Evolutionary conservation across 1,140 invertebrate species (phyloP).

Genomic region (Drosophila simulans): DNA sequence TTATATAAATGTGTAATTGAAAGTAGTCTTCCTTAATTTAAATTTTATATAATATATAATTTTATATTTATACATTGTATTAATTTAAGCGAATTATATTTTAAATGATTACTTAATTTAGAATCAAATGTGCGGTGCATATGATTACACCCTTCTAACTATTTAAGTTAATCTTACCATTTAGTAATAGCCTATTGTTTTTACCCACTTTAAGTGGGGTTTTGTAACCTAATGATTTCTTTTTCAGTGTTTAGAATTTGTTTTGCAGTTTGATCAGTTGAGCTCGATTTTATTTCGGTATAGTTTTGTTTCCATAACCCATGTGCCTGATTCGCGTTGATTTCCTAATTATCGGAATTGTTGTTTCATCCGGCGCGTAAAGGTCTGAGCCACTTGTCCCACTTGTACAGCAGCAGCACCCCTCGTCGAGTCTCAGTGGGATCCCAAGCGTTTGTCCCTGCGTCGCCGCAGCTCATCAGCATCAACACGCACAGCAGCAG

Average conservation of each 20-base stretch:
- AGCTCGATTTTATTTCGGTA: constrained; percentile 49
- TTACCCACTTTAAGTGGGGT: constrained; percentile 1
- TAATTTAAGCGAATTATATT: neutral
- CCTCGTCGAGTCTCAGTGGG: constrained; percentile 85
- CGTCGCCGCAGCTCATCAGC: constrained; percentile 81
- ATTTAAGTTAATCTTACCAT: constrained; percentile 6
- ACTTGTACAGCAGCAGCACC: constrained; percentile 84
- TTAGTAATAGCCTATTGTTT: neutral
- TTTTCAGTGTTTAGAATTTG: constrained; percentile 42
- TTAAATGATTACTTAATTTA: neutral
- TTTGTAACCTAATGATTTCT: constrained; percentile 8
- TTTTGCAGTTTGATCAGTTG: constrained; percentile 43
- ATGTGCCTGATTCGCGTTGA: constrained; percentile 4
- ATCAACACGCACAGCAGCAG: constrained; percentile 75
- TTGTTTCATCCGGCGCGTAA: constrained; percentile 44
- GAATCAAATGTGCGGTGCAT: neutral
- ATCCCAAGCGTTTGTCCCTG: constrained; percentile 84
- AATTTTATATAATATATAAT: neutral
- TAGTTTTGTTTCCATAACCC: constrained; percentile 23
- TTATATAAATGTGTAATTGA: no score
- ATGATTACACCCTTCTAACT: neutral
- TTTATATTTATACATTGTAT: neutral
- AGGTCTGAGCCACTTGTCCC: constrained; percentile 85
- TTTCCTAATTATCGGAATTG: constrained; percentile 31
- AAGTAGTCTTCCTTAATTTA: neutral